Conservation (phyloP, 2,888 invertebrate genomes). For the Isoperla grammatica region DNA sequence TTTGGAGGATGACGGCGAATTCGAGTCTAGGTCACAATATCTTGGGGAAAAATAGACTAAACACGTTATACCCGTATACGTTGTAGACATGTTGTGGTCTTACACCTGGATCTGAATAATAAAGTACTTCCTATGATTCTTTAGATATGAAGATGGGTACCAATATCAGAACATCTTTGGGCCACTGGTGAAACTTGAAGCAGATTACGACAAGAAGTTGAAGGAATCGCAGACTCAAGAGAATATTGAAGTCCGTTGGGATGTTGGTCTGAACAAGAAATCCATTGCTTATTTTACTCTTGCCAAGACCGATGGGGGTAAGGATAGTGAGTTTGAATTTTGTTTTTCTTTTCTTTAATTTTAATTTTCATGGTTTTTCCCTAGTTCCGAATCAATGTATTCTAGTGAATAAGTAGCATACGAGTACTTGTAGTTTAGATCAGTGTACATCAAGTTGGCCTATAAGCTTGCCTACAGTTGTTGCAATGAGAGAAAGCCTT, state of each 20-base stretch:
- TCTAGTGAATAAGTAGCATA: too few relatives aligned
- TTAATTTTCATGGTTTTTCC: not conserved
- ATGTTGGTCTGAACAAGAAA: conserved; percentile 96
- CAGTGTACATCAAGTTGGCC: too few relatives aligned
- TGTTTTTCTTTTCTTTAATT: not conserved
- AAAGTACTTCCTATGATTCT: conserved; percentile 25
- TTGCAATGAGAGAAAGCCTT: too few relatives aligned
- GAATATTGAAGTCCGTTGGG: conserved; percentile 98
- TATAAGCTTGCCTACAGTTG: too few relatives aligned
- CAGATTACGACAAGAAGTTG: conserved; percentile 94
- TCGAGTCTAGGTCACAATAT: too few relatives aligned
- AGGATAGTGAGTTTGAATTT: conserved; percentile 20
- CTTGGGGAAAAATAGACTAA: too few relatives aligned
- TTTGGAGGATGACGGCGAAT: too few relatives aligned
- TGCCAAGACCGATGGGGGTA: conserved; percentile 89
- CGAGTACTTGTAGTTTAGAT: too few relatives aligned
- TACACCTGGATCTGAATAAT: not conserved
- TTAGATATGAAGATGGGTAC: conserved; percentile 95
- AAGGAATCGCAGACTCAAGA: conserved; percentile 99
- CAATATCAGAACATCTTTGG: conserved; percentile 99
- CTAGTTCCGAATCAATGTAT: too few relatives aligned
- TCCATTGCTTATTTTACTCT: conserved; percentile 96
- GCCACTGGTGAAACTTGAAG: conserved; percentile 93
- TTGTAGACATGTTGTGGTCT: too few relatives aligned
- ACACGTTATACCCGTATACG: too few relatives aligned